phyloP scores from a whole-genome alignment of 1,140 invertebrate species.

The Leucophenga varia region DNA sequence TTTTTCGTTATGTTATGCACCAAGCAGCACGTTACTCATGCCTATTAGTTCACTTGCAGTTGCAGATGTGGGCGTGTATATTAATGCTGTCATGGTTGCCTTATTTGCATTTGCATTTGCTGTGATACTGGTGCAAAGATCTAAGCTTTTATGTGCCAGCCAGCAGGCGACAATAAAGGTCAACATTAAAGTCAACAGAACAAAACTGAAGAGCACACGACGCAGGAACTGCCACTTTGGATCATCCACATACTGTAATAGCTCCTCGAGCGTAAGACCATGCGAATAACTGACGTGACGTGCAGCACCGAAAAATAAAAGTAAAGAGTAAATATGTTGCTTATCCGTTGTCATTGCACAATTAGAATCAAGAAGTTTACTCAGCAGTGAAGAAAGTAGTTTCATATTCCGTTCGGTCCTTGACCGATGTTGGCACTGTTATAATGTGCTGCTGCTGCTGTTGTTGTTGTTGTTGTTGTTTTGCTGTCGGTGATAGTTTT shows the following conservation, averaged over 20 bases:
- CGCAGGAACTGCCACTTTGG: conserved; percentile 47
- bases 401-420: conserved; percentile 43
- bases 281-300: conserved; percentile 27
- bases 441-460: conserved; percentile 31
- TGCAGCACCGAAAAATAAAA: not conserved
- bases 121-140: conserved; percentile 1
- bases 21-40: too few relatives aligned
- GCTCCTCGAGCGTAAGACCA: conserved; percentile 37
- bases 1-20: too few relatives aligned
- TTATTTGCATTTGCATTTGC: conserved; percentile 1
- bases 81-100: conserved; percentile 5
- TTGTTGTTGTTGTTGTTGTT: conserved; percentile 6
- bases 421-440: conserved; percentile 22
- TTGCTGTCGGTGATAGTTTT: too few relatives aligned
- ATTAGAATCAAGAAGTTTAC: conserved; percentile 40
- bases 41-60: conserved; percentile 6
- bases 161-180: conserved; percentile 34
- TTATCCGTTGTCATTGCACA: not conserved
- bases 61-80: not conserved
- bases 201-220: conserved; percentile 26
- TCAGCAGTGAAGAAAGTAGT: conserved; percentile 47
- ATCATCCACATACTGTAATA: conserved; percentile 40
- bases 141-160: conserved; percentile 18
- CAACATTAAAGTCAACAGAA: conserved; percentile 35
- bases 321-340: not conserved